Conservation (phyloP, 2,113 vertebrate genomes). For the Willisornis vidua region DNA sequence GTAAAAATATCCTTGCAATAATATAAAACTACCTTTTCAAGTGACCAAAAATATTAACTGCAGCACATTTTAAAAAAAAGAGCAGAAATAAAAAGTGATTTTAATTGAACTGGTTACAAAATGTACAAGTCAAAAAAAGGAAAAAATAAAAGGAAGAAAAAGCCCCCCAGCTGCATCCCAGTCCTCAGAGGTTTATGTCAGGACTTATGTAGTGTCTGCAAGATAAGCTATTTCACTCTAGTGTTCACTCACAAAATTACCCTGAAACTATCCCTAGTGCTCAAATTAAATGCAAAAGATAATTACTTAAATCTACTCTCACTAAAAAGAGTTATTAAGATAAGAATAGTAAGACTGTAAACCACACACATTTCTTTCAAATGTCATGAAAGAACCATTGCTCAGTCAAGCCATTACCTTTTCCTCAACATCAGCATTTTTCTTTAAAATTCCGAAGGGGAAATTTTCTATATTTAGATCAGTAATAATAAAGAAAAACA, state of each 20-base stretch:
- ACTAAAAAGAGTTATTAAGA: background rate
- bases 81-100: background rate
- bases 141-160: too few species aligned
- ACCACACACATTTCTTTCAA: constrained; percentile 32
- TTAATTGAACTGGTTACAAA: constrained; percentile 30
- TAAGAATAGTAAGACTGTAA: constrained; percentile 3
- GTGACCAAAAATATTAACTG: background rate
- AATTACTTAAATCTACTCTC: background rate
- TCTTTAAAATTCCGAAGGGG: constrained; percentile 88
- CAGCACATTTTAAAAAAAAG: background rate
- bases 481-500: constrained; percentile 99
- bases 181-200: background rate
- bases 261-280: background rate
- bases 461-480: constrained; percentile 96
- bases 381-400: constrained; percentile 84
- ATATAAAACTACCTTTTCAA: background rate
- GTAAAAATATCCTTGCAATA: background rate
- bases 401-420: constrained; percentile 92
- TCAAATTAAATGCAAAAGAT: background rate
- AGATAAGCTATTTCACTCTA: background rate
- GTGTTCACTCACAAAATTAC: constrained; percentile 23
- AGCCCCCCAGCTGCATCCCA: background rate
- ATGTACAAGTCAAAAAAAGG: background rate
- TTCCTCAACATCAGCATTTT: constrained; percentile 83
- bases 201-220: background rate